phyloP scores from a whole-genome alignment of 2,113 vertebrate species.

The Dromas ardeola region DNA sequence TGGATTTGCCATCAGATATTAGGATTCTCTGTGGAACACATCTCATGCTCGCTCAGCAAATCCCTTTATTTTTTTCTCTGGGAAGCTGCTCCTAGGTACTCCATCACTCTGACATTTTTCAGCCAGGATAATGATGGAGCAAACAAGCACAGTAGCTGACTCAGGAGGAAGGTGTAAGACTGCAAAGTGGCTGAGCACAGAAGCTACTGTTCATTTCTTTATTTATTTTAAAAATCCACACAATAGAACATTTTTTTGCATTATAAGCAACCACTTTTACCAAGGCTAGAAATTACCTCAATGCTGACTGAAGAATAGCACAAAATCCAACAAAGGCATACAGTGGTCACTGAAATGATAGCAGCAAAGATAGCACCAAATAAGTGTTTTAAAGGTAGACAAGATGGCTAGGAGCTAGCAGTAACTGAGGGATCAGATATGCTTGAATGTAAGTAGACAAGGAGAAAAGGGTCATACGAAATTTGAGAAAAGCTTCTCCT shows the following conservation, averaged over 20 bases:
- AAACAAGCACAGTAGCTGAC: conserved; percentile 69
- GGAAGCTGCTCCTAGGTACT: conserved; percentile 59
- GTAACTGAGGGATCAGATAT: not conserved
- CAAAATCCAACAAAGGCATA: not conserved
- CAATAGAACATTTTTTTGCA: not conserved
- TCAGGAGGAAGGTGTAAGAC: conserved; percentile 54
- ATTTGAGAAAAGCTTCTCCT: not conserved
- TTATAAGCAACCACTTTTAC: not conserved
- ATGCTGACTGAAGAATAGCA: not conserved
- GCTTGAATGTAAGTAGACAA: not conserved
- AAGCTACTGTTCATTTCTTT: not conserved
- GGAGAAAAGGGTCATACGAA: not conserved
- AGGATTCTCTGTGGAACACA: conserved; percentile 47
- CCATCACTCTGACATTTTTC: conserved; percentile 74
- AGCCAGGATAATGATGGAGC: conserved; percentile 58
- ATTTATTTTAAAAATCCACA: not conserved
- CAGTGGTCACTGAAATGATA: not conserved
- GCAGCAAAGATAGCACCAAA: not conserved
- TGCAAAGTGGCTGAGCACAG: conserved; percentile 13
- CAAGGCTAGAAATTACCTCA: not conserved
- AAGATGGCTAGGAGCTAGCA: not conserved
- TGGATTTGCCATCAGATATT: conserved; percentile 48
- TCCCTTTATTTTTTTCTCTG: conserved; percentile 40
- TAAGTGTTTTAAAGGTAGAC: not conserved
- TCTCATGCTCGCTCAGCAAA: conserved; percentile 56